Base-by-base conservation (phyloP, 2,113 vertebrate species). In the Manacus vitellinus region DNA sequence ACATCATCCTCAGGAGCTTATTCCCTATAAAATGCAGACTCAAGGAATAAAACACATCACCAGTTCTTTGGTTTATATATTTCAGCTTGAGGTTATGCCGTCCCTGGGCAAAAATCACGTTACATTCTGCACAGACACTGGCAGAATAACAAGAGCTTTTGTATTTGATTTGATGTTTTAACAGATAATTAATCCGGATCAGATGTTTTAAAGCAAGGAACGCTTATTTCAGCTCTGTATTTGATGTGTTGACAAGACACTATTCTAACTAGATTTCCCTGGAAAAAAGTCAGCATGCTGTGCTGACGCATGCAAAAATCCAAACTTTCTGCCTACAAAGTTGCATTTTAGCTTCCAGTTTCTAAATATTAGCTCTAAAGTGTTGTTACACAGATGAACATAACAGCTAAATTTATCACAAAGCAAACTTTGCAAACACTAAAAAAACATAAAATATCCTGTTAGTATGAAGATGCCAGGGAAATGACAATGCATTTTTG, bases 171-270 rank as follows among this genome's bases (percentile, higher is more conserved):
- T 59, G 28, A 31, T 82, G 37, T 31, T 89, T 65, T 85, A 70
- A 43, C 65, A 58, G 91, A 71, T 87, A 95, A 94, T 88, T 92
- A 89, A 95, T 87, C 65, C 74, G 88, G 44, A 76, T 97, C 83
- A 91, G 63, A 91, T 67, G 59, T 87, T 91, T 83, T 65, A 80
- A 84, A 83, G 77, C 28, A 94, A 78, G 22, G 49, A 92, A 75
- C 0, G 0, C 25, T 84, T 85, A 72, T 82, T 96, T 89, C 80
- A 88, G 43, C 9, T 3, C 37, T 55, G 56, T 13, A 77, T 33
- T 91, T 37, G 39, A 86, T 84, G 77, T 85, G 35, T 90, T 94
- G 67, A 82, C 44, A 90, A 90, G 61, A 80, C n/a, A 52, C 25
- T 93, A 43, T 70, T 86, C 31, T 73, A 78, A 82, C n/a, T 31